phyloP scores from a whole-genome alignment of 2,797 vertebrate species.

The Nasua narica region DNA sequence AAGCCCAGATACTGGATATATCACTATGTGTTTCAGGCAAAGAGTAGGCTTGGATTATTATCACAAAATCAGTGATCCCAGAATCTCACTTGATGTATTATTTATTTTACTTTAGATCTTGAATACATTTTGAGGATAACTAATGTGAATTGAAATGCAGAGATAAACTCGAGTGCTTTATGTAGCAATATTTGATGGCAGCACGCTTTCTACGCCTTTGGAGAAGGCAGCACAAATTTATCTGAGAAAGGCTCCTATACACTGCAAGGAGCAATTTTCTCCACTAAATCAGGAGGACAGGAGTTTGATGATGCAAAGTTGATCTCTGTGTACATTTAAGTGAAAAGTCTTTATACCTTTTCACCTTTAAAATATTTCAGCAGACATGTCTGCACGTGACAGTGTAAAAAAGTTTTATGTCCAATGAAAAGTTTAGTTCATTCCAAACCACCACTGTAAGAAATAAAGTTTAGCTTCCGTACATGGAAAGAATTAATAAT shows the following conservation, averaged over 20 bases:
- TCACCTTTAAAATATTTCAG: conserved; percentile 76
- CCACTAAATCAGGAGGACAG: conserved; percentile 32
- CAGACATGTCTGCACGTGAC: conserved; percentile 80
- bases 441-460: conserved; percentile 80
- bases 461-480: conserved; percentile 68
- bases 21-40: conserved; percentile 55
- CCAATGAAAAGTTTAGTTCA: conserved; percentile 79
- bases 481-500: conserved; percentile 52
- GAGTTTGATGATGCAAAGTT: conserved; percentile 40
- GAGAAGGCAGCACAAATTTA: conserved; percentile 56
- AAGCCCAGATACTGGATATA: conserved; percentile 43
- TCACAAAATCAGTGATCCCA: conserved; percentile 51
- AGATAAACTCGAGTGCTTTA: conserved; percentile 30
- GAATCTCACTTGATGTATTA: conserved; percentile 51
- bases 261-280: conserved; percentile 59
- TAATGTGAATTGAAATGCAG: conserved; percentile 41
- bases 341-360: conserved; percentile 66
- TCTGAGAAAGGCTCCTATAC: conserved; percentile 60
- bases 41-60: conserved; percentile 60
- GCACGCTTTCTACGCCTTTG: conserved; percentile 41
- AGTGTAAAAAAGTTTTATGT: conserved; percentile 78
- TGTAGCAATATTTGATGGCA: conserved; percentile 50
- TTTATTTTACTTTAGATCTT: conserved; percentile 72
- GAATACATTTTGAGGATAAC: conserved; percentile 62
- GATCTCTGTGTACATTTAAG: conserved; percentile 68